Evolutionary conservation across 2,797 vertebrate genomes (phyloP).

Genomic region (Cossypha niveicapilla): DNA sequence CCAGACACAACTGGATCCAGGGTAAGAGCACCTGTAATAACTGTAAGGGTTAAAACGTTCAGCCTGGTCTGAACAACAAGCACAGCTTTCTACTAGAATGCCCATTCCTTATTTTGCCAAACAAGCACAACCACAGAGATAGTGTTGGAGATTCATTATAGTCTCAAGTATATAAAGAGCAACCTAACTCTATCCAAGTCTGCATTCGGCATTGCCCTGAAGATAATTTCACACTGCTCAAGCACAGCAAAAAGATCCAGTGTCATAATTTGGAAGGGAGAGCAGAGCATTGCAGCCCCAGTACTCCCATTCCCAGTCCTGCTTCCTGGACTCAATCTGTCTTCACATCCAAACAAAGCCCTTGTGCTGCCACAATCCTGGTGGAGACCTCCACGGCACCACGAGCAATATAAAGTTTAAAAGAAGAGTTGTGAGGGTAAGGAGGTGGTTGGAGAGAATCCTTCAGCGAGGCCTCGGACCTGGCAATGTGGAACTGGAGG

Average conservation of each 20-base stretch:
- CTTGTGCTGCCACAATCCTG: not conserved
- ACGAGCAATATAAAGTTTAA: not conserved
- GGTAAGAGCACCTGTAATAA: not conserved
- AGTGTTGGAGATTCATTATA: not conserved
- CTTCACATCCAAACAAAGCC: not conserved
- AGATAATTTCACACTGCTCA: not conserved
- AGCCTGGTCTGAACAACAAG: not conserved
- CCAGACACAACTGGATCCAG: not conserved
- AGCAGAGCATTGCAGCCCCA: not conserved
- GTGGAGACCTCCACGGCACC: rapidly evolving
- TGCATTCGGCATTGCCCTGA: not conserved
- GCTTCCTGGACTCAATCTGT: not conserved
- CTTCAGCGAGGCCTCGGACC: rapidly evolving
- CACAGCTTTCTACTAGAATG: not conserved
- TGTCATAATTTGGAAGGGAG: not conserved
- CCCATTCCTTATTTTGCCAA: not conserved
- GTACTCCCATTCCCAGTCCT: not conserved
- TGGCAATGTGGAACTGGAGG: not conserved
- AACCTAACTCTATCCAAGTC: not conserved
- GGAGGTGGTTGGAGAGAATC: not conserved
- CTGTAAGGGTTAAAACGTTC: not conserved
- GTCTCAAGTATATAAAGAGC: not conserved
- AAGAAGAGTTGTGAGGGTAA: not conserved
- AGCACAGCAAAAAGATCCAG: not conserved
- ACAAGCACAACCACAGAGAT: not conserved